phyloP scores from a whole-genome alignment of 2,797 vertebrate genomes.

The Vespertilio murinus region DNA sequence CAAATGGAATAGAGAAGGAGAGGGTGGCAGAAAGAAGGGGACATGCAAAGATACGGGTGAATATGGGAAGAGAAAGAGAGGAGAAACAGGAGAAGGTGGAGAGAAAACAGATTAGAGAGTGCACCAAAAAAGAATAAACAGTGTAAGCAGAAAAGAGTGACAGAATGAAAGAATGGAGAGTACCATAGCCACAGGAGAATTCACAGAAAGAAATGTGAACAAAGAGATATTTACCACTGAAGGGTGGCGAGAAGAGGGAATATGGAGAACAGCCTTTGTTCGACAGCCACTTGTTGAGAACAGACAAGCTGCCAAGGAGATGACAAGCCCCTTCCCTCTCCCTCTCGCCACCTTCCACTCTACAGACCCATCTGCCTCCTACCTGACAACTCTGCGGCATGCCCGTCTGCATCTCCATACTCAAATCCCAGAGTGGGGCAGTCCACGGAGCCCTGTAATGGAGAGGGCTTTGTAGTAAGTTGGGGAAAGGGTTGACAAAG shows the following conservation, averaged over 20 bases:
- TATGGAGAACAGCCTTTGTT: not conserved
- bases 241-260: not conserved
- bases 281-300: not conserved
- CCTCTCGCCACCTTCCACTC: not conserved
- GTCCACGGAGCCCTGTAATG: slow-evolving; percentile 92
- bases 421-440: slow-evolving; percentile 95
- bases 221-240: not conserved
- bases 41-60: not conserved
- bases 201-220: not conserved
- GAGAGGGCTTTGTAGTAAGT: slow-evolving; percentile 11
- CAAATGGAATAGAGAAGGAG: not conserved
- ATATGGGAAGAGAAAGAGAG: not conserved
- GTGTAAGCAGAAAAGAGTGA: not conserved
- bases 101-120: slow-evolving; percentile 26
- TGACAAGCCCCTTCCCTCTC: not conserved
- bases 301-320: not conserved
- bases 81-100: not conserved
- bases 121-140: not conserved
- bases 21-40: not conserved
- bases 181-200: not conserved
- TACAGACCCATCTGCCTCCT: not conserved
- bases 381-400: slow-evolving; percentile 92
- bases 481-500: not conserved
- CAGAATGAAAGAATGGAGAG: not conserved
- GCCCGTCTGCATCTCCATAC: slow-evolving; percentile 91